phyloP scores from a whole-genome alignment of 2,888 invertebrate genomes.

The Drosophila tanythrix region DNA sequence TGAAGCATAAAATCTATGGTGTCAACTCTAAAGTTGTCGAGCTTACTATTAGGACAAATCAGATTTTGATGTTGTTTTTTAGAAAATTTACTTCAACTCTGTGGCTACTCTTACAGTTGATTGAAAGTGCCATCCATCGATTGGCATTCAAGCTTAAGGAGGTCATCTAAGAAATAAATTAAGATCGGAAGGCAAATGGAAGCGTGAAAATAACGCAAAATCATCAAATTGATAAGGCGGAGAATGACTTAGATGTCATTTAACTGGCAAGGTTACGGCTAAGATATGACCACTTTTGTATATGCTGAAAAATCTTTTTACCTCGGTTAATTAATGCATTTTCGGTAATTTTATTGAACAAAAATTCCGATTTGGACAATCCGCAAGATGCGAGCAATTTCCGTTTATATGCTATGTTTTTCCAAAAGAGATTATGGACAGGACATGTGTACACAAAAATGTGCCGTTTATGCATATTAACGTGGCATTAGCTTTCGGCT shows the following conservation, averaged over 20 bases:
- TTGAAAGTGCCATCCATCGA: background rate
- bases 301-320: background rate
- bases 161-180: background rate
- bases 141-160: background rate
- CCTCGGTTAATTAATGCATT: background rate
- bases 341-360: background rate
- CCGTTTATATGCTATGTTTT: background rate
- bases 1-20: background rate
- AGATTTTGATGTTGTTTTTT: background rate
- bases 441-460: background rate
- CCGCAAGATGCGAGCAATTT: background rate
- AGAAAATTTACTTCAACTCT: background rate
- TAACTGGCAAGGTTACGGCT: background rate
- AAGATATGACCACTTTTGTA: background rate
- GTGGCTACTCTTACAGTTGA: background rate
- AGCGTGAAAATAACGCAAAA: background rate
- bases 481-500: background rate
- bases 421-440: background rate
- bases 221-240: background rate
- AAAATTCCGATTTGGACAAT: background rate
- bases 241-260: background rate
- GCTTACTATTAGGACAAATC: background rate
- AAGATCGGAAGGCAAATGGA: background rate
- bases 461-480: background rate
- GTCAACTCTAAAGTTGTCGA: background rate